phyloP scores from a whole-genome alignment of 2,797 vertebrate genomes.

The Apodemus agrarius region DNA sequence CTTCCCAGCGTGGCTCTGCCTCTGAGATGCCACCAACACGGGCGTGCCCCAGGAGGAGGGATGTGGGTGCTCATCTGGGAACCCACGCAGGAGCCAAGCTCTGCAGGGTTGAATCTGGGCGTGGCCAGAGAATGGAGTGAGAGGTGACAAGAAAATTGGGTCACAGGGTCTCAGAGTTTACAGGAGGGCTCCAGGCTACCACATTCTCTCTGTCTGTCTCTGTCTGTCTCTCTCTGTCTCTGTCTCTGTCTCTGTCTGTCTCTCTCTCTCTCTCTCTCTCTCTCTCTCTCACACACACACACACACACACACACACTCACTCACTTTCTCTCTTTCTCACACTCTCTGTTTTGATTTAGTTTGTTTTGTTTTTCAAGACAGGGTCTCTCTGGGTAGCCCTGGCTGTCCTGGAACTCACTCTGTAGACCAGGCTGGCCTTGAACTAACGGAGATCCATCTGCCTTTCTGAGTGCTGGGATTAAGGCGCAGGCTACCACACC shows the following conservation, averaged over 20 bases:
- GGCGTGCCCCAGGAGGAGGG: not conserved
- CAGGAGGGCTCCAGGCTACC: too few species aligned
- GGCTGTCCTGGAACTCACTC: not conserved
- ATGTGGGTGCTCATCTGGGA: not conserved
- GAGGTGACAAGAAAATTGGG: not conserved
- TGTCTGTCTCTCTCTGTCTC: not conserved
- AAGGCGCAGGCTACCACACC: not conserved
- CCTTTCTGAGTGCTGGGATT: not conserved
- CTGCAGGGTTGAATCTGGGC: not conserved
- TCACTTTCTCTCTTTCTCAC: not conserved
- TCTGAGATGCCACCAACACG: not conserved
- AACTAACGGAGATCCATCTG: not conserved
- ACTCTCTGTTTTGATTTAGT: not conserved
- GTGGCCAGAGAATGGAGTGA: not conserved
- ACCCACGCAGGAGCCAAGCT: not conserved
- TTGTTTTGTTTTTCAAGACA: not conserved
- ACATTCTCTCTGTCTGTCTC: not conserved
- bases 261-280: not conserved
- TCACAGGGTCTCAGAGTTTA: not conserved
- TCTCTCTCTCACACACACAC: not conserved
- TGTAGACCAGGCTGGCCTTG: not conserved
- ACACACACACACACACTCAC: too few species aligned
- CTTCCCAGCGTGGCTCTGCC: not conserved
- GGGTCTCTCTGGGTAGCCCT: not conserved
- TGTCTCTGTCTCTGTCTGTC: not conserved